Percentiles rank a stretch among this genome's conserved stretches.
These are phyloP conservation scores for Knipowitschia caucasica DNA, from an alignment of 2,797 vertebrate species.

Conservation along the genomic window DNA sequence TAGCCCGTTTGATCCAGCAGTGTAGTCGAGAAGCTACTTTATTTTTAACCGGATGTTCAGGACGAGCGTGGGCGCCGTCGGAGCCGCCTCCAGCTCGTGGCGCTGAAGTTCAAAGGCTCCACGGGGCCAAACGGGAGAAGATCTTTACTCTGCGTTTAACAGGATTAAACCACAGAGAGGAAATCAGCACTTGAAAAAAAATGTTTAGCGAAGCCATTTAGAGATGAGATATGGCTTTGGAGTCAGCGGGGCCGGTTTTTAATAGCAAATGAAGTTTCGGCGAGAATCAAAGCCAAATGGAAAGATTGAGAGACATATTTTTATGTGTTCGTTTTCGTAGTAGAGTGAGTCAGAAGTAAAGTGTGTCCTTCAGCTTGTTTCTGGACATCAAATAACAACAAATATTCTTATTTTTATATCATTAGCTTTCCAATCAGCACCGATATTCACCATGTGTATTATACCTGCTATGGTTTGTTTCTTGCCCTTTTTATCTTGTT, in stretches of 20 bases:
- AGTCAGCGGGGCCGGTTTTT: background rate
- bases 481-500: too few species aligned
- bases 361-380: too few species aligned
- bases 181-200: constrained; percentile 45
- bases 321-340: too few species aligned
- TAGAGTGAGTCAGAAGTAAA: too few species aligned
- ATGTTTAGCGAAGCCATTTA: constrained; percentile 23
- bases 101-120: constrained; percentile 45
- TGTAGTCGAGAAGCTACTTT: background rate
- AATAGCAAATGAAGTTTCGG: background rate
- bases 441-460: too few species aligned
- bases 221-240: constrained; percentile 22
- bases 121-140: constrained; percentile 43
- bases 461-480: too few species aligned
- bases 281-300: background rate
- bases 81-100: constrained; percentile 31
- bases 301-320: background rate
- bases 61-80: constrained; percentile 8
- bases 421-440: too few species aligned
- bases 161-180: constrained; percentile 39
- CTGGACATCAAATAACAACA: too few species aligned
- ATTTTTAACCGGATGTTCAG: background rate
- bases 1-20: background rate
- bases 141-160: constrained; percentile 52
- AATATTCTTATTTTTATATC: too few species aligned